Base-by-base conservation (phyloP, 2,797 vertebrate species). In the Sebastes steindachneri region DNA sequence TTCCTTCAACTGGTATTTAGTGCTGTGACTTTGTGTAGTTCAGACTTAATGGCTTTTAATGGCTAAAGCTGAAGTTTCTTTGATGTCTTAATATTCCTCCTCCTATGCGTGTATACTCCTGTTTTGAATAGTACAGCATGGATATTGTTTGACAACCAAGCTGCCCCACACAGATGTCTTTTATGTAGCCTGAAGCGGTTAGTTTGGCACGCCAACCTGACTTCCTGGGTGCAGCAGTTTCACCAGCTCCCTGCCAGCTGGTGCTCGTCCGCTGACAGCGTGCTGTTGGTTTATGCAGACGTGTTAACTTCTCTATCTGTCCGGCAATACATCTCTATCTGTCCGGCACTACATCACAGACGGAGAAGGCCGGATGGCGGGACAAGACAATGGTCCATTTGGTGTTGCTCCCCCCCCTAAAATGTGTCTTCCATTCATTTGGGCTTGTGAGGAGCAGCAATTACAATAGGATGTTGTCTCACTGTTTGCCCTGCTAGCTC, bases 401-500 rank as follows among this genome's bases (percentile, higher is more conserved):
- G 64, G 23, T 67, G 5, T 51, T 37, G 37, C 65, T 19, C 58
- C n/a, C 60, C 48, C 21, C 7, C 21, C 7, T 45, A 31, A 73
- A 87, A 60, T 9, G 1, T 80, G 6, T 73, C 68, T 45, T n/a
- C 17, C 2, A 9, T 48, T 80, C 5, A 35, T 77, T 58, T n/a
- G 28, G 12, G 35, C 28, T 70, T 73, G 60, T 80, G 45, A 85
- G 37, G 15, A 66, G 75, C 55, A 74, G 74, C 55, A 53, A 37
- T 67, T 26, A 83, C 75, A 92, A 68, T 86, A 67, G 81, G 63
- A 80, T 74, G 80, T 77, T 74, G 80, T 77, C 80, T 77, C 15
- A 9, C 25, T 83, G 89, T 90, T 91, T 93, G 81, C 84, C 63
- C 73, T 69, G 75, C 35, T 79, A 14, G 25, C 66, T 74, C 73